phyloP scores from a whole-genome alignment of 2,888 invertebrate species.

The Opisthograptis luteolata region DNA sequence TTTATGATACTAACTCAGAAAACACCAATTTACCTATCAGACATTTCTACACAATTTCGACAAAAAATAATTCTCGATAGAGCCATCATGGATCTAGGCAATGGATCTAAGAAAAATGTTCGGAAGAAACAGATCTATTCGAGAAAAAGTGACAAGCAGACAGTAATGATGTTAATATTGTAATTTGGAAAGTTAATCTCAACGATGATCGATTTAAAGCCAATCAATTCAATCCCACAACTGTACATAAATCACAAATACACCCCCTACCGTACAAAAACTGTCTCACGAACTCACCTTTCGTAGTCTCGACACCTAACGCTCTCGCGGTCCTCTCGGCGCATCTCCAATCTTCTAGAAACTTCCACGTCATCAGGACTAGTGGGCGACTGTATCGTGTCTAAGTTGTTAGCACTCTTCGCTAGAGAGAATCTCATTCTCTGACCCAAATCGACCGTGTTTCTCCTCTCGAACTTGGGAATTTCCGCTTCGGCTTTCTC shows the following conservation, averaged over 20 bases:
- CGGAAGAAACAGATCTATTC: not conserved
- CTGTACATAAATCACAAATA: not conserved
- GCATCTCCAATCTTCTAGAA: constrained; percentile 23
- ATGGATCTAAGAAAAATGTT: too few relatives aligned
- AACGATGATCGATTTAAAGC: too few relatives aligned
- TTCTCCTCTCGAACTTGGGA: constrained; percentile 75
- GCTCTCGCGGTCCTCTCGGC: constrained; percentile 19
- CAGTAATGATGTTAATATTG: constrained; percentile 4
- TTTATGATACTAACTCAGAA: too few relatives aligned
- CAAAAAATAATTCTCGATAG: too few relatives aligned
- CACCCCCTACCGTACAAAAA: not conserved
- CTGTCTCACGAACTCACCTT: constrained; percentile 48
- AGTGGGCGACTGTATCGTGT: constrained; percentile 64
- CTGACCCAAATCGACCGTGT: constrained; percentile 78
- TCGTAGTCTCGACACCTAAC: constrained; percentile 44
- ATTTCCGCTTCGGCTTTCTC: constrained; percentile 52
- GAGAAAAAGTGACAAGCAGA: not conserved
- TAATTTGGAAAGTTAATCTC: constrained; percentile 9
- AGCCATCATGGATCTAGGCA: too few relatives aligned
- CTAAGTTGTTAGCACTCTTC: constrained; percentile 68
- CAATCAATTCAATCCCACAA: too few relatives aligned
- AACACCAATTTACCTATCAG: too few relatives aligned
- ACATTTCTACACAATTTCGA: too few relatives aligned
- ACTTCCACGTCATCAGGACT: constrained; percentile 25
- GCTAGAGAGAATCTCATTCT: constrained; percentile 73